Conservation (phyloP, 1,140 invertebrate genomes). For the Zaprionus camerounensis region DNA sequence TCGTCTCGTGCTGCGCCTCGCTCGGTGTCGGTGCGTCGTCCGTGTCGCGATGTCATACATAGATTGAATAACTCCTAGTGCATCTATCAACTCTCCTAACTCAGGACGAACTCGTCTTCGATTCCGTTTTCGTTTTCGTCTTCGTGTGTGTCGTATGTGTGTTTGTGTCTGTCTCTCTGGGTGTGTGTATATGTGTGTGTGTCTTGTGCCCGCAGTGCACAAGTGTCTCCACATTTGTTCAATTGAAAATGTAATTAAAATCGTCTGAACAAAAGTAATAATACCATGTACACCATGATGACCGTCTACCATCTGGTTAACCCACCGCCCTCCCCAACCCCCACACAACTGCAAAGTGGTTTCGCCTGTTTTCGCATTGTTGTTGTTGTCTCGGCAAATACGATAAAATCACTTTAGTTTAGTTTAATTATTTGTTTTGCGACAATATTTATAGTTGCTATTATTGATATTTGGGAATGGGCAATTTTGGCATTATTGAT, state of each 20-base stretch:
- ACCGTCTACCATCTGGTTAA: not conserved
- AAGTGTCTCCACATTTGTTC: slow-evolving; percentile 14
- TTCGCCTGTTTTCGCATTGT: slow-evolving; percentile 41
- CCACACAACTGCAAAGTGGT: slow-evolving; percentile 30
- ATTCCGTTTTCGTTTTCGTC: not conserved
- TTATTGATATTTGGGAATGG: slow-evolving; percentile 27
- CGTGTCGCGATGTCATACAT: slow-evolving; percentile 37
- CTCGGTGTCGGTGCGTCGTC: slow-evolving; percentile 45
- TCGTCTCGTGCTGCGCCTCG: slow-evolving; percentile 67
- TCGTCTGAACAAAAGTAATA: not conserved
- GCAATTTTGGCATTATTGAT: slow-evolving; percentile 26
- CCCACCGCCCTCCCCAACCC: too few species aligned
- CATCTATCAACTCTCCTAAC: not conserved
- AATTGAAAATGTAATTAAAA: slow-evolving; percentile 47
- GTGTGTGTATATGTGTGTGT: slow-evolving; percentile 26
- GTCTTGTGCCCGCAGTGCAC: slow-evolving; percentile 72
- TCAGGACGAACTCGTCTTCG: not conserved
- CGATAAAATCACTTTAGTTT: slow-evolving; percentile 57
- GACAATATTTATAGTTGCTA: slow-evolving; percentile 50
- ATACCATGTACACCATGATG: not conserved
- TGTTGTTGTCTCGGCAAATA: slow-evolving; percentile 49
- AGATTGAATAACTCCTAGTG: not conserved
- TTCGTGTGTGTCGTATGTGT: not conserved
- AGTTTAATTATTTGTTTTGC: slow-evolving; percentile 55
- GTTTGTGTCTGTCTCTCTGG: slow-evolving; percentile 3